Evolutionary conservation across 2,888 invertebrate species (phyloP).

Genomic region (Beris chalybata): DNA sequence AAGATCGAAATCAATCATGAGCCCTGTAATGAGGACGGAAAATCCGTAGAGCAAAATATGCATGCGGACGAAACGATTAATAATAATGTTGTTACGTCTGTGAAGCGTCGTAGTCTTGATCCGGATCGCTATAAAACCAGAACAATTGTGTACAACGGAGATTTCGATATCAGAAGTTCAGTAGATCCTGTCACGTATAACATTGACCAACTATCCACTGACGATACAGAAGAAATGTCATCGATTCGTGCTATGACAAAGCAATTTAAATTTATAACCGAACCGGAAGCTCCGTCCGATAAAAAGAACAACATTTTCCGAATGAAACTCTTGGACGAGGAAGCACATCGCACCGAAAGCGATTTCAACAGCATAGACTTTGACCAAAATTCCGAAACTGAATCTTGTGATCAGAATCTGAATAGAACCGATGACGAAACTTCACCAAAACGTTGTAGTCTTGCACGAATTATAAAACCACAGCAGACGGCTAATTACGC

Average conservation of each 20-base stretch:
- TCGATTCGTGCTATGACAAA: slow-evolving; percentile 51
- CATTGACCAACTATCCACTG: slow-evolving; percentile 40
- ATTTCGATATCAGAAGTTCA: slow-evolving; percentile 2
- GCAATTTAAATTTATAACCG: slow-evolving; percentile 50
- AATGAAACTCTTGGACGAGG: slow-evolving; percentile 27
- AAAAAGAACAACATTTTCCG: neutral
- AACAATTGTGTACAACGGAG: slow-evolving; percentile 57
- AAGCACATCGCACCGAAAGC: slow-evolving; percentile 45
- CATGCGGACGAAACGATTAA: slow-evolving; percentile 11
- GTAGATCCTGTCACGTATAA: slow-evolving; percentile 32
- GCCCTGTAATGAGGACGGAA: neutral
- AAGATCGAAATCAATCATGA: slow-evolving; percentile 50
- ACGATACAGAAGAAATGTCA: slow-evolving; percentile 45
- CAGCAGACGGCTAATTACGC: slow-evolving; percentile 34
- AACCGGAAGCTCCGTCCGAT: slow-evolving; percentile 43
- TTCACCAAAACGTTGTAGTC: slow-evolving; percentile 44
- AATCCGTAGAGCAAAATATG: neutral
- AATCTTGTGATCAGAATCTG: slow-evolving; percentile 53
- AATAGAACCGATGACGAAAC: slow-evolving; percentile 56
- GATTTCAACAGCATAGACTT: slow-evolving; percentile 60
- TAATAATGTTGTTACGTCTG: slow-evolving; percentile 16
- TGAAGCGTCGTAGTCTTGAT: slow-evolving; percentile 62
- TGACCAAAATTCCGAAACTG: slow-evolving; percentile 63
- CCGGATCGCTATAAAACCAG: slow-evolving; percentile 75
- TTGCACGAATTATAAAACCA: slow-evolving; percentile 64